Conservation (phyloP, 2,888 invertebrate genomes). For the Pherbina coryleti region DNA sequence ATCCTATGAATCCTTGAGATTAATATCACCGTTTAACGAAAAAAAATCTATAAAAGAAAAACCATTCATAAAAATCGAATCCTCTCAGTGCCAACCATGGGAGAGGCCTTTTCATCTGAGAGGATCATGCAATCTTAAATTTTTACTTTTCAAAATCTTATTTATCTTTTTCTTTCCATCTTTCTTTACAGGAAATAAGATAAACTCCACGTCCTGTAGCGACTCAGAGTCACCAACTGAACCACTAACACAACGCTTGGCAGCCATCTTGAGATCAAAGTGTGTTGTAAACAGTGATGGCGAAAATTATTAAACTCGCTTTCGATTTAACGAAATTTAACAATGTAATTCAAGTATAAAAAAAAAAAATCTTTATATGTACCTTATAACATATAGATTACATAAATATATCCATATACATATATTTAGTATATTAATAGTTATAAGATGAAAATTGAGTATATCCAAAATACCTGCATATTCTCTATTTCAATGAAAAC, state of each 20-base stretch:
- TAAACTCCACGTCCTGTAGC: slow-evolving; percentile 68
- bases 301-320: slow-evolving; percentile 24
- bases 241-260: slow-evolving; percentile 67
- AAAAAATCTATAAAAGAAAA: too few relatives aligned
- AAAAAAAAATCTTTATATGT: neutral
- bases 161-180: neutral
- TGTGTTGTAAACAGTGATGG: slow-evolving; percentile 62
- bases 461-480: neutral
- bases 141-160: neutral
- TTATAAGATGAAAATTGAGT: neutral
- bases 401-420: slow-evolving; percentile 25
- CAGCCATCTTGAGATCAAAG: slow-evolving; percentile 67
- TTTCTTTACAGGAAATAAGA: slow-evolving; percentile 61
- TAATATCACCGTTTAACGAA: too few relatives aligned
- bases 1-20: too few relatives aligned
- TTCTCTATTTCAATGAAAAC: neutral
- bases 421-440: neutral
- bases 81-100: too few relatives aligned
- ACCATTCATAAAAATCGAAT: too few relatives aligned
- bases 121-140: too few relatives aligned
- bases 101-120: too few relatives aligned
- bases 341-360: too few relatives aligned
- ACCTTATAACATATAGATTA: neutral
- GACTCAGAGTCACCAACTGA: slow-evolving; percentile 69
- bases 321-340: too few relatives aligned